Conservation (phyloP, 2,888 invertebrate genomes). For the Pyrochroa serraticornis region DNA sequence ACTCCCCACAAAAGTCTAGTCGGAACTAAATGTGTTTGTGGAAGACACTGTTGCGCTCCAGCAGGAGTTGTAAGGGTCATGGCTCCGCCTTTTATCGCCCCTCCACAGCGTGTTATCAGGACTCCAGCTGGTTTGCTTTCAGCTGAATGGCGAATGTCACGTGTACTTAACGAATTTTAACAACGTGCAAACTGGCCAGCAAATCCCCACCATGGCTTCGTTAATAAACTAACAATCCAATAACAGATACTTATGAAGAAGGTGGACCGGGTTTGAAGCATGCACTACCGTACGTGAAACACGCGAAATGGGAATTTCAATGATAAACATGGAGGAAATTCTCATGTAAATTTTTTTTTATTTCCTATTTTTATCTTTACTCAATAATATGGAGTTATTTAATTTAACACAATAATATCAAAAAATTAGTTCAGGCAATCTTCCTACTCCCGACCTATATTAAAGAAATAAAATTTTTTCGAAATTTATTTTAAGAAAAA, state of each 20-base stretch:
- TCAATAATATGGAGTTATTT: too few species aligned
- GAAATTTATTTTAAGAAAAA: too few species aligned
- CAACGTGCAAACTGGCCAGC: slow-evolving; percentile 48
- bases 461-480: too few species aligned
- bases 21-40: slow-evolving; percentile 41
- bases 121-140: slow-evolving; percentile 47
- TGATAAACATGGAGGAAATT: too few species aligned
- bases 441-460: too few species aligned
- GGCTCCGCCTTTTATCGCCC: slow-evolving; percentile 50
- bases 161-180: slow-evolving; percentile 49
- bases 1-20: slow-evolving; percentile 28
- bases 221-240: slow-evolving; percentile 27
- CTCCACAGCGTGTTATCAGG: slow-evolving; percentile 46
- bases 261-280: too few species aligned
- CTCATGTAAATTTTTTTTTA: too few species aligned
- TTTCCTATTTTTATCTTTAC: too few species aligned
- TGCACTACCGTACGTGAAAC: too few species aligned
- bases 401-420: too few species aligned
- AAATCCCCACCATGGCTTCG: slow-evolving; percentile 33
- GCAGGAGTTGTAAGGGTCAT: slow-evolving; percentile 49
- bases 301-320: too few species aligned
- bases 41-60: slow-evolving; percentile 46
- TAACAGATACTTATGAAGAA: background rate
- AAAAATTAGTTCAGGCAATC: too few species aligned
- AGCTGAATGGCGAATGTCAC: slow-evolving; percentile 53